Conservation (phyloP, 2,888 invertebrate genomes). For the Macrosiphum euphorbiae region DNA sequence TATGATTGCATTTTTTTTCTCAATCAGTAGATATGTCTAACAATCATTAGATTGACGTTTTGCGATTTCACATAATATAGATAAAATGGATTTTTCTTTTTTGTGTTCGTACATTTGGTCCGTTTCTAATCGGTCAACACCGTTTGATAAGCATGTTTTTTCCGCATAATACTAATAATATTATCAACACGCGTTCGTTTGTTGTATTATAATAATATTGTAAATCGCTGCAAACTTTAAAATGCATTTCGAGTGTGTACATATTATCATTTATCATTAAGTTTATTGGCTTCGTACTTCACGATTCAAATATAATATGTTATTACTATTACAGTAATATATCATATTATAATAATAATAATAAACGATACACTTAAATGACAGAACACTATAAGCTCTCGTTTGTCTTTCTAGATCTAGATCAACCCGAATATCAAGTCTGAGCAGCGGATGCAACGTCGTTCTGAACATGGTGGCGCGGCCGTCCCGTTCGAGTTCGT, state of each 20-base stretch:
- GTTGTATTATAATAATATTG: background rate
- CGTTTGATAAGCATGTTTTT: background rate
- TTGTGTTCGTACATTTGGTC: background rate
- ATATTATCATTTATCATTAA: background rate
- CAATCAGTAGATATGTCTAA: background rate
- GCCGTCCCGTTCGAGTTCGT: constrained; percentile 62
- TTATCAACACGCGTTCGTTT: too few relatives aligned
- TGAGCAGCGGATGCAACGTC: constrained; percentile 74
- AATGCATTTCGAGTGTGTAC: constrained; percentile 8
- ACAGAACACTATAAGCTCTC: background rate
- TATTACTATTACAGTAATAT: background rate
- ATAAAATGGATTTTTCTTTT: background rate
- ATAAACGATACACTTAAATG: background rate
- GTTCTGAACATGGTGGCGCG: constrained; percentile 66
- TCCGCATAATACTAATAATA: too few relatives aligned
- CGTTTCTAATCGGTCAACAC: background rate
- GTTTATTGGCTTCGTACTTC: background rate
- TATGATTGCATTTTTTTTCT: background rate
- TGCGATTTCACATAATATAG: background rate
- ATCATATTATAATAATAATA: background rate
- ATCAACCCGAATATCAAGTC: constrained; percentile 95
- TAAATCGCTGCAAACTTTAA: background rate
- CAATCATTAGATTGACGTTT: background rate
- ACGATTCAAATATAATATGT: background rate
- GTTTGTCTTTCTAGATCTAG: constrained; percentile 73